These are phyloP conservation scores for Psammodynastes pulverulentus DNA, from an alignment of 2,113 vertebrate species.

Conservation along the genomic window DNA sequence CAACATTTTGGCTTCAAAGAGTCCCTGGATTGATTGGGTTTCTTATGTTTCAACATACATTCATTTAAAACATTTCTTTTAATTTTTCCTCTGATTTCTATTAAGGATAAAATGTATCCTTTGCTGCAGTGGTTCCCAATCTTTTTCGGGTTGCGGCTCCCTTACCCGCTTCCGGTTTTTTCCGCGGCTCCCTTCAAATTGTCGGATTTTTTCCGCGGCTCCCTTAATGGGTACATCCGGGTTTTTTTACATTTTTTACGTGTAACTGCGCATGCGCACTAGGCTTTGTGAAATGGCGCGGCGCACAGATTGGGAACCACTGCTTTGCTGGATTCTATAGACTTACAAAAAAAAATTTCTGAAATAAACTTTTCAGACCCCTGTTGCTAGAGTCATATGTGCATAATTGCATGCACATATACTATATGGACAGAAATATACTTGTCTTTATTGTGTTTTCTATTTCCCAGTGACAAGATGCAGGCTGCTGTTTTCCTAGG, in stretches of 20 bases:
- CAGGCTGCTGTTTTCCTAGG: not conserved
- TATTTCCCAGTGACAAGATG: not conserved
- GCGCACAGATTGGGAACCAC: no score
- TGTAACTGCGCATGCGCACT: no score
- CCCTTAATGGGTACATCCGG: no score
- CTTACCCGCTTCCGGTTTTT: no score
- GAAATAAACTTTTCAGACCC: not conserved
- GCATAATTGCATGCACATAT: not conserved
- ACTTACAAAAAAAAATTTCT: not conserved
- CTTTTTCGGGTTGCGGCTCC: no score
- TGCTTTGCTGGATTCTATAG: not conserved
- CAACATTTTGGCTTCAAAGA: not conserved
- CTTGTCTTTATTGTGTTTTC: not conserved
- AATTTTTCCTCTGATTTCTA: not conserved
- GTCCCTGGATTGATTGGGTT: not conserved
- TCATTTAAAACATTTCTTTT: not conserved
- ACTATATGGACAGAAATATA: not conserved
- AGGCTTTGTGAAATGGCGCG: no score
- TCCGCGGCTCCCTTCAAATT: no score
- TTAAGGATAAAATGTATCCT: not conserved
- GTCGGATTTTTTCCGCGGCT: no score
- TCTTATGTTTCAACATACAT: not conserved
- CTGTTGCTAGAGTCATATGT: not conserved
- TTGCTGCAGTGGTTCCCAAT: no score
- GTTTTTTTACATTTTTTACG: no score